These are phyloP conservation scores for Caenorhabditis sp. DNA, from an alignment of 2,888 invertebrate species.

Conservation along the genomic window DNA sequence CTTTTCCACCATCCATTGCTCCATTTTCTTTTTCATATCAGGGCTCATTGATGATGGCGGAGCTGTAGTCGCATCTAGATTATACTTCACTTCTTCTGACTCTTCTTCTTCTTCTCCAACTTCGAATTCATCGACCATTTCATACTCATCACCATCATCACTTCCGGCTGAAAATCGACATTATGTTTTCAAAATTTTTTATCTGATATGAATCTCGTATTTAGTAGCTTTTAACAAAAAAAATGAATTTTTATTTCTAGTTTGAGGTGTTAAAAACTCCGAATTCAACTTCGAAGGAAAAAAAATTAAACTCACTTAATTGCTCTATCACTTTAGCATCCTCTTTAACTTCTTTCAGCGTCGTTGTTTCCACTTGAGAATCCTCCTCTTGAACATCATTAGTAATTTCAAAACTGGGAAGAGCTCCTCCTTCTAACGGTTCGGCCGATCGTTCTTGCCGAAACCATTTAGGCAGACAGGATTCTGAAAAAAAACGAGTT, in stretches of 20 bases:
- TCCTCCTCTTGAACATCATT: constrained; percentile 27
- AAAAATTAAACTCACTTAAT: constrained; percentile 7
- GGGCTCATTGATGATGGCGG: neutral
- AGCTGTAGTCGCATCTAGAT: constrained; percentile 21
- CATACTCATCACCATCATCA: constrained; percentile 32
- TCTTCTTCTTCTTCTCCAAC: constrained; percentile 27
- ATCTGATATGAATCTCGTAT: too few species aligned
- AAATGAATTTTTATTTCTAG: too few species aligned
- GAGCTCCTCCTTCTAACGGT: constrained; percentile 6
- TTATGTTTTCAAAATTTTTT: neutral
- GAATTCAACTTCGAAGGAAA: too few species aligned
- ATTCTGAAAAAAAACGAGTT: constrained; percentile 23
- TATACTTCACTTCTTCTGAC: constrained; percentile 32
- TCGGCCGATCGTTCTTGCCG: constrained; percentile 38
- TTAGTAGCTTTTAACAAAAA: too few species aligned
- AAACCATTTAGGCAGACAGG: constrained; percentile 42
- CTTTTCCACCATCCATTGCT: neutral
- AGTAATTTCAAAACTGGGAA: constrained; percentile 10
- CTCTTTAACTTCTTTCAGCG: neutral
- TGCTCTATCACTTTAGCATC: neutral
- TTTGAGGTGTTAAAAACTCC: too few species aligned
- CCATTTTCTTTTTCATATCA: neutral
- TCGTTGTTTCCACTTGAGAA: neutral
- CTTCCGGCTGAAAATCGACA: constrained; percentile 18
- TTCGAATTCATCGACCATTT: constrained; percentile 20